phyloP scores from a whole-genome alignment of 1,140 invertebrate species.

The Catajapyx aquilonaris region DNA sequence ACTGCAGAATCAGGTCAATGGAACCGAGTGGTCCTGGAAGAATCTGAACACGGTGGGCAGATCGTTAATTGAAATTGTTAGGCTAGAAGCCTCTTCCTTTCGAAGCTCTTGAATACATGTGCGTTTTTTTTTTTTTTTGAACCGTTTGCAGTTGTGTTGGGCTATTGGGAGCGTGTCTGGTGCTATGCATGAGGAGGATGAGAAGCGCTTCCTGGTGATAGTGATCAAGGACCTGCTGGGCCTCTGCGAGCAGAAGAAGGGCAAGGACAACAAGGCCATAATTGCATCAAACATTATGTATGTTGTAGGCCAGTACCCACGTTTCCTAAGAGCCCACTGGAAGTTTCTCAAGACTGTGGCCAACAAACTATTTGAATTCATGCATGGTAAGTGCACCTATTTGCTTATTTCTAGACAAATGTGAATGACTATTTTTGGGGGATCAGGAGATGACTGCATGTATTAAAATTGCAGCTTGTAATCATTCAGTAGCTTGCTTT shows the following conservation, averaged over 20 bases:
- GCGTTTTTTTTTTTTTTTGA: not conserved
- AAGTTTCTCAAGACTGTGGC: conserved; percentile 99
- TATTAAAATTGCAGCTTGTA: no score
- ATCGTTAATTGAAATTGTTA: no score
- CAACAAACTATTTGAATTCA: conserved; percentile 99
- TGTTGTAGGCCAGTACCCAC: conserved; percentile 98
- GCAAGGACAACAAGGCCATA: conserved; percentile 99
- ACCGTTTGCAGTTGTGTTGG: conserved; percentile 63
- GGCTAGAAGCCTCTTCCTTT: not conserved
- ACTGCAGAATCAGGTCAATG: conserved; percentile 96
- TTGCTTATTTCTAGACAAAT: no score
- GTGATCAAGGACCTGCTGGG: conserved; percentile 98
- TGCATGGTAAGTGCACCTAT: conserved; percentile 71
- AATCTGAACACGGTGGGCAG: conserved; percentile 85
- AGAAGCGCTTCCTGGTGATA: conserved; percentile 95
- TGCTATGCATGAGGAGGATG: conserved; percentile 97
- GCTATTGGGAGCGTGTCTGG: conserved; percentile 99
- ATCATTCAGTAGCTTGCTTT: no score
- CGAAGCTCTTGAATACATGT: not conserved
- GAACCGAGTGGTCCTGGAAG: conserved; percentile 99
- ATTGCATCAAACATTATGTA: conserved; percentile 99
- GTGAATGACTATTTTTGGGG: no score
- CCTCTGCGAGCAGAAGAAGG: conserved; percentile 96
- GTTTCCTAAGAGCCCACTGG: conserved; percentile 98
- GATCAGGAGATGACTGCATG: no score